These are phyloP conservation scores for Calidris pygmaea DNA, from an alignment of 2,113 vertebrate genomes.

Conservation along the genomic window DNA sequence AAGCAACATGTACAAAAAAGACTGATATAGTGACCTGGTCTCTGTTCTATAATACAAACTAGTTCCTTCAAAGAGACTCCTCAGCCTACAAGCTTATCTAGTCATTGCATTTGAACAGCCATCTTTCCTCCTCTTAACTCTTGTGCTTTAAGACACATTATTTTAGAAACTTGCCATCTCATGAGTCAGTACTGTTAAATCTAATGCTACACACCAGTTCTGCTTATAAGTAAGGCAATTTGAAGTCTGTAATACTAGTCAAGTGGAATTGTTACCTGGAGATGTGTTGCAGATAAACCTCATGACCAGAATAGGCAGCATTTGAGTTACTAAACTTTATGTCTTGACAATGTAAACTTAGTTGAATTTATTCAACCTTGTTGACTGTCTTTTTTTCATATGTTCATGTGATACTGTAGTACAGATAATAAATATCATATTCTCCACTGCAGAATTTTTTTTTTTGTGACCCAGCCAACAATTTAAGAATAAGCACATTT, in stretches of 20 bases:
- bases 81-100: neutral
- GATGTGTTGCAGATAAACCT: neutral
- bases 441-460: neutral
- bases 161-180: neutral
- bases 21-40: too few species aligned
- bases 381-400: neutral
- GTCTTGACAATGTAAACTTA: neutral
- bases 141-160: neutral
- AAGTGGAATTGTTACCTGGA: neutral
- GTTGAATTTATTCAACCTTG: neutral
- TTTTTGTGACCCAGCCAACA: neutral
- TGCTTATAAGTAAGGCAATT: neutral
- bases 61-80: neutral
- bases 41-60: neutral
- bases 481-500: neutral
- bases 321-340: neutral
- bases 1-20: neutral
- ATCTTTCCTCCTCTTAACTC: neutral
- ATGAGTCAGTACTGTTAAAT: neutral
- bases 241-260: neutral
- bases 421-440: neutral
- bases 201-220: neutral
- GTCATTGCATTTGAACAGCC: neutral
- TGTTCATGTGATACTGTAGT: neutral
- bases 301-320: neutral